These are phyloP conservation scores for Pterocles orientalis DNA, from an alignment of 2,113 vertebrate genomes.

Conservation along the genomic window DNA sequence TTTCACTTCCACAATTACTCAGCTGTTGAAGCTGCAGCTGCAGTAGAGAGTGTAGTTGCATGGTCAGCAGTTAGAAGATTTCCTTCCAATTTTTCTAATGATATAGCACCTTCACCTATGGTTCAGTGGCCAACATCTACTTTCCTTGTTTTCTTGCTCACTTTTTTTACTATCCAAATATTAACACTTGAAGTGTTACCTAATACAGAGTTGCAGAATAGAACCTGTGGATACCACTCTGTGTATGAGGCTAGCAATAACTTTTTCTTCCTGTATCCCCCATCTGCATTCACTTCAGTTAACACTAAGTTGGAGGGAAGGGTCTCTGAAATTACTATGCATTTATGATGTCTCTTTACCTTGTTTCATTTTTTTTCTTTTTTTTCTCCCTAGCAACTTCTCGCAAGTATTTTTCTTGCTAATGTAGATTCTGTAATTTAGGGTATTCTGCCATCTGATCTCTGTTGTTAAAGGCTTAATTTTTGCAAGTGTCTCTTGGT, in stretches of 20 bases:
- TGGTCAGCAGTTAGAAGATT: background rate
- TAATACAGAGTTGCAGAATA: background rate
- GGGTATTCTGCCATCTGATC: background rate
- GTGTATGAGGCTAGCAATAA: background rate
- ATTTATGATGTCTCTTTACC: background rate
- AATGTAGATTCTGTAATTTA: background rate
- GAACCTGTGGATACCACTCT: background rate
- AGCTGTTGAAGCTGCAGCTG: background rate
- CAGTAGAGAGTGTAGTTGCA: background rate
- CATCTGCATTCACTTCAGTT: background rate
- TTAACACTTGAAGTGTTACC: background rate
- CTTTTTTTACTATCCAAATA: background rate
- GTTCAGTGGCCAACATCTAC: background rate
- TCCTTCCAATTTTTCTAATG: background rate
- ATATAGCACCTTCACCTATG: background rate
- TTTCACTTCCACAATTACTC: background rate
- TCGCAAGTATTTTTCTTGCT: background rate
- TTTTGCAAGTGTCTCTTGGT: background rate
- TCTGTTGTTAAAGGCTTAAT: background rate
- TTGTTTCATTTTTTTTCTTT: no score
- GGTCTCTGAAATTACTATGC: background rate
- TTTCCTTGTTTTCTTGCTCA: background rate
- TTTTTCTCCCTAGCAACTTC: background rate
- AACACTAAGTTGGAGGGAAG: background rate
- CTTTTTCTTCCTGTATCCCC: accelerated